These are phyloP conservation scores for Gambusia holbrooki DNA, from an alignment of 2,113 vertebrate genomes.

Conservation along the genomic window DNA sequence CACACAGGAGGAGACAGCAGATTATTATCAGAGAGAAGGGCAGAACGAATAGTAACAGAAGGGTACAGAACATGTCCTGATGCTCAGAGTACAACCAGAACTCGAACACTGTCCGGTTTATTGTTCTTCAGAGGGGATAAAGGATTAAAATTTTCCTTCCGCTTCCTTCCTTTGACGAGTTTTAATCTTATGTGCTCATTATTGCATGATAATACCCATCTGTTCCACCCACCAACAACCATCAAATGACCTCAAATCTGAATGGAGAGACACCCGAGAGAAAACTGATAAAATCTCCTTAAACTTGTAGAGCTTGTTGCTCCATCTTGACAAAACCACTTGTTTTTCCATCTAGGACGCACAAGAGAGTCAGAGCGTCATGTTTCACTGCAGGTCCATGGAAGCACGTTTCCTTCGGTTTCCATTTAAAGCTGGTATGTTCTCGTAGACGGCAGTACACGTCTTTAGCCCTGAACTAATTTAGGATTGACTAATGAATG, in stretches of 20 bases:
- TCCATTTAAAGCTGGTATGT: no score
- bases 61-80: slow-evolving; percentile 21
- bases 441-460: not conserved
- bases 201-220: not conserved
- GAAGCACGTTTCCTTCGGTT: not conserved
- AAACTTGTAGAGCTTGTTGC: not conserved
- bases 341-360: not conserved
- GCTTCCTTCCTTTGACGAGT: not conserved
- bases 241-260: not conserved
- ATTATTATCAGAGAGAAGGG: slow-evolving; percentile 29
- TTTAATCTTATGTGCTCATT: not conserved
- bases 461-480: not conserved
- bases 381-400: not conserved
- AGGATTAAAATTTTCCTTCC: not conserved
- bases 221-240: not conserved
- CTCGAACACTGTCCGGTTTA: not conserved
- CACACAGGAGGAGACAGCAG: not conserved
- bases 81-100: slow-evolving; percentile 4
- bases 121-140: not conserved
- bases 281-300: not conserved
- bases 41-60: slow-evolving; percentile 17
- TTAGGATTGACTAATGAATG: not conserved
- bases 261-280: not conserved
- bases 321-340: no score
- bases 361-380: not conserved